Evolutionary conservation across 2,888 invertebrate genomes (phyloP).

Genomic region (Mesoligia furuncula): DNA sequence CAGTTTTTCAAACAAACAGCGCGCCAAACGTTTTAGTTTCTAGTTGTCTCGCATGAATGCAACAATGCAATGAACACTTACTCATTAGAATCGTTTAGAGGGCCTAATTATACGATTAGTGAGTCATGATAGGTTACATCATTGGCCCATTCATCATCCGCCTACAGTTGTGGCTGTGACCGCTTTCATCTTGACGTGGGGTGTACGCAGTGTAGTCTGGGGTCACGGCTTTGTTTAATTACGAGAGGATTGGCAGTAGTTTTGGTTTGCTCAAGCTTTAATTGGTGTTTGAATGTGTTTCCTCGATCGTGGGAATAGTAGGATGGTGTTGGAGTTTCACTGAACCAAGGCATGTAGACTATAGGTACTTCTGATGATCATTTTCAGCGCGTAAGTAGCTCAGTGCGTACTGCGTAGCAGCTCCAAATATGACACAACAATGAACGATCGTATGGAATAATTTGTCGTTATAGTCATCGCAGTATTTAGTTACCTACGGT

Average conservation of each 20-base stretch:
- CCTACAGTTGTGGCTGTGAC: conserved; percentile 51
- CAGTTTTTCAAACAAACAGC: conserved; percentile 3
- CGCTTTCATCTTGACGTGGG: conserved; percentile 64
- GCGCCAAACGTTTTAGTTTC: conserved; percentile 6
- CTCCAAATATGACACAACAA: conserved; percentile 27
- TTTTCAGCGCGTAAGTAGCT: neutral
- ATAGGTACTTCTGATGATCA: neutral
- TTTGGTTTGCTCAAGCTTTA: neutral
- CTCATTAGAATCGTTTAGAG: conserved; percentile 60
- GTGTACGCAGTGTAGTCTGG: conserved; percentile 29
- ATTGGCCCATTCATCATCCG: conserved; percentile 63
- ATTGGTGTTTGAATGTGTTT: neutral
- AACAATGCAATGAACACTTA: conserved; percentile 6
- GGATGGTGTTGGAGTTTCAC: no score
- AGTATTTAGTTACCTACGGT: neutral
- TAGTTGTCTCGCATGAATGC: conserved; percentile 38
- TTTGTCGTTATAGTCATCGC: neutral
- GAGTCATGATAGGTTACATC: conserved; percentile 65
- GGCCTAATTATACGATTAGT: conserved; percentile 66
- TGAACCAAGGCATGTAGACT: neutral
- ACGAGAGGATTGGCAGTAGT: neutral
- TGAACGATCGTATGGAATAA: conserved; percentile 5
- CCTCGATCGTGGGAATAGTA: neutral
- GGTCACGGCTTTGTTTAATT: conserved; percentile 52
- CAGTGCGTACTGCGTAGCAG: neutral